Conservation (phyloP, 2,113 vertebrate species). For the Gadus chalcogrammus region DNA sequence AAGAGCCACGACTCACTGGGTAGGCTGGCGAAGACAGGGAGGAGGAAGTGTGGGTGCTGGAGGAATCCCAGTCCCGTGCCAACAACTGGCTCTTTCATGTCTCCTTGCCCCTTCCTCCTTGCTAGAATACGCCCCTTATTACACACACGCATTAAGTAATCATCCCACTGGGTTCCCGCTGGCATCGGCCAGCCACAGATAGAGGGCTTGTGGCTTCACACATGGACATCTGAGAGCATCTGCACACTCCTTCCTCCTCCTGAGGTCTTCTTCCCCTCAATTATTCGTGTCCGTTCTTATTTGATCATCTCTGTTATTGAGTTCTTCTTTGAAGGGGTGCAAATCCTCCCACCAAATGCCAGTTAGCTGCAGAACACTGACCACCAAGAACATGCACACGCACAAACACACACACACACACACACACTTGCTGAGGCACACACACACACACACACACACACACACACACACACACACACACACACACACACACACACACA, state of each 20-base stretch:
- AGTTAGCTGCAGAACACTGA: constrained; percentile 13
- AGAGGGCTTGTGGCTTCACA: constrained; percentile 64
- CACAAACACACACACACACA: constrained; percentile 1
- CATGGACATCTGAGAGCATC: constrained; percentile 63
- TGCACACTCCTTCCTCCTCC: constrained; percentile 56
- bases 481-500: neutral
- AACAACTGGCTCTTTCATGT: constrained; percentile 58
- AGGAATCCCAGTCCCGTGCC: constrained; percentile 32
- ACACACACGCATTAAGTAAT: constrained; percentile 71
- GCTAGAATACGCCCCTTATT: constrained; percentile 70
- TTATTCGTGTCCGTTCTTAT: too few species aligned
- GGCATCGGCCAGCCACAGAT: constrained; percentile 58
- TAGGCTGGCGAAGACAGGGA: constrained; percentile 25
- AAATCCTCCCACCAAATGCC: constrained; percentile 27
- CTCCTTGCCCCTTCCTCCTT: constrained; percentile 53
- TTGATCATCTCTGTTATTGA: constrained; percentile 13
- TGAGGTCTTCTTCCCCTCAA: neutral
- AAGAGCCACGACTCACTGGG: neutral
- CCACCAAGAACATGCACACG: constrained; percentile 11
- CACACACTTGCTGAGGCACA: neutral
- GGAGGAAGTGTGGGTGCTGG: constrained; percentile 23
- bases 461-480: neutral
- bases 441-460: too few species aligned
- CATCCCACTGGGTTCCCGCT: constrained; percentile 64
- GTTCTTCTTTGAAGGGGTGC: constrained; percentile 37